Percentiles rank a stretch among this genome's conserved stretches.
These are phyloP conservation scores for Australoheros scitulus DNA, from an alignment of 2,113 vertebrate genomes.

Conservation along the genomic window DNA sequence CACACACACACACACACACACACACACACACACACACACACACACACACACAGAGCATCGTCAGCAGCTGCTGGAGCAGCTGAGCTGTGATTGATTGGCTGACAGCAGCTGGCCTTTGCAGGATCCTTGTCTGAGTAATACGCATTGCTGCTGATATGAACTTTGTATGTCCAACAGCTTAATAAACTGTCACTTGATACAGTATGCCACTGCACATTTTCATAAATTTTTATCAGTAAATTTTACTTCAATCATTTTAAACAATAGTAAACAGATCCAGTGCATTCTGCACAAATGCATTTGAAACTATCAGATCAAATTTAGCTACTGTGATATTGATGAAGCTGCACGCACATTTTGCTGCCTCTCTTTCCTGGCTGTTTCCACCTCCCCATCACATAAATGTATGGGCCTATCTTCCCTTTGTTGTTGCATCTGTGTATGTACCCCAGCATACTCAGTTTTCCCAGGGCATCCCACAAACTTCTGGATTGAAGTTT, in stretches of 20 bases:
- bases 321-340: no score
- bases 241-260: not conserved
- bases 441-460: no score
- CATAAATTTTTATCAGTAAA: not conserved
- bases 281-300: not conserved
- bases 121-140: not conserved
- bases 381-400: no score
- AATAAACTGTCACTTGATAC: not conserved
- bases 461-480: not conserved
- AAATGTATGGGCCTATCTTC: no score
- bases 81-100: not conserved
- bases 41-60: not conserved
- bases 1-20: not conserved
- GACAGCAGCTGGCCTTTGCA: not conserved
- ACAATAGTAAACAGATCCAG: no score
- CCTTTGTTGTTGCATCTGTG: no score
- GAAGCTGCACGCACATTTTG: no score
- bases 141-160: not conserved
- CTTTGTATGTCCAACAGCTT: not conserved
- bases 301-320: not conserved
- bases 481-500: not conserved
- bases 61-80: no score
- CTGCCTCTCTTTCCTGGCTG: no score
- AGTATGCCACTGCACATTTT: not conserved
- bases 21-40: no score